Evolutionary conservation across 2,888 invertebrate species (phyloP).

Genomic region (Drosophila siamana): DNA sequence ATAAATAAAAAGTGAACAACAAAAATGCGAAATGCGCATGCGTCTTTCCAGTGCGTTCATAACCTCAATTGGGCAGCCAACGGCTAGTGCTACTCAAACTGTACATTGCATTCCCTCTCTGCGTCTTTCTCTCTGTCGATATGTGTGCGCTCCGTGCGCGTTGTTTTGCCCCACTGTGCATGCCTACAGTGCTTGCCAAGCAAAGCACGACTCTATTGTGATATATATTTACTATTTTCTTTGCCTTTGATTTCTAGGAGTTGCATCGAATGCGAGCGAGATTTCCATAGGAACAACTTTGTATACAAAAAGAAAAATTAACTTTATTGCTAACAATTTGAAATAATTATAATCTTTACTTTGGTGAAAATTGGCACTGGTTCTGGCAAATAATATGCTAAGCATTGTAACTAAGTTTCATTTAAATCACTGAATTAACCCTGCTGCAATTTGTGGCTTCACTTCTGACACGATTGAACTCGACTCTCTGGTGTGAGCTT

Average conservation of each 20-base stretch:
- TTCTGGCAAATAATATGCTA: neutral
- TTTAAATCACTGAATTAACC: constrained; percentile 12
- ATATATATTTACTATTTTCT: constrained; percentile 16
- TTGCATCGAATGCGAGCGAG: neutral
- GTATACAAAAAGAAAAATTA: neutral
- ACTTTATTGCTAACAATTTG: neutral
- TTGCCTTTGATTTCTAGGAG: constrained; percentile 18
- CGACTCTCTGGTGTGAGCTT: constrained; percentile 15
- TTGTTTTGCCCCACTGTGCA: neutral
- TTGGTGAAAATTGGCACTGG: constrained; percentile 5
- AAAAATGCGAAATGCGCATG: constrained; percentile 40
- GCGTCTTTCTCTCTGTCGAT: constrained; percentile 13
- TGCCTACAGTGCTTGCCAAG: no score
- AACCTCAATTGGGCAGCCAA: neutral
- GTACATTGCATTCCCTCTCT: constrained; percentile 31
- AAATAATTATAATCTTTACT: neutral
- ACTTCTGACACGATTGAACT: constrained; percentile 13
- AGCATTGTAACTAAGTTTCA: constrained; percentile 43
- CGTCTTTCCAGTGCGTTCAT: no score
- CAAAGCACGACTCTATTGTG: no score
- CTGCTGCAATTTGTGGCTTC: constrained; percentile 10
- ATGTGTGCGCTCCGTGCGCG: constrained; percentile 11
- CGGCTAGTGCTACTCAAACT: constrained; percentile 45
- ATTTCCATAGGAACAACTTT: constrained; percentile 1
- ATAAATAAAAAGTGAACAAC: neutral